Conservation (phyloP, 2,113 vertebrate genomes). For the Upupa epops region DNA sequence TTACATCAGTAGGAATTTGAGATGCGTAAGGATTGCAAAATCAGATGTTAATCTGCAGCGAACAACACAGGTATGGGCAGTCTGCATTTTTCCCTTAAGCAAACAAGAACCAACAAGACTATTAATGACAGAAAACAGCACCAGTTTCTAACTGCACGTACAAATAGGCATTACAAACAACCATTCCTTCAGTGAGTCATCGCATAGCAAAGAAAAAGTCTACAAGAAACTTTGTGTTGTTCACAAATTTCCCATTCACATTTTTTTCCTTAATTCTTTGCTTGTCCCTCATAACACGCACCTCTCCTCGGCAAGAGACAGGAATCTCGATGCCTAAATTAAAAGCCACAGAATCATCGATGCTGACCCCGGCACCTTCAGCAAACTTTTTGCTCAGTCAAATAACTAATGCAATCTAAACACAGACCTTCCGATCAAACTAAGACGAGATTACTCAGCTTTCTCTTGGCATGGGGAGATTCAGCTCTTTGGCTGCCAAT, state of each 20-base stretch:
- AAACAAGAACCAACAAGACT: constrained; percentile 69
- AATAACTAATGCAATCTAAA: neutral
- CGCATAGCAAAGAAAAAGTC: neutral
- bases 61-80: constrained; percentile 45
- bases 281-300: neutral
- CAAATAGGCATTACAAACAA: constrained; percentile 45
- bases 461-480: neutral
- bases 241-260: constrained; percentile 2
- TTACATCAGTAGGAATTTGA: neutral
- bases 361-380: neutral
- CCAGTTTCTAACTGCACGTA: constrained; percentile 51
- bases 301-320: accelerated
- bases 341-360: neutral
- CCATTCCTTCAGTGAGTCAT: constrained; percentile 15
- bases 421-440: neutral
- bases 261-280: neutral
- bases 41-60: constrained; percentile 53
- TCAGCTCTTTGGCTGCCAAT: neutral
- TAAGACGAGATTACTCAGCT: neutral
- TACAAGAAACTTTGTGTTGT: constrained; percentile 9
- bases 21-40: constrained; percentile 43
- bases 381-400: neutral
- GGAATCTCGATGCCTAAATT: neutral
- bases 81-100: constrained; percentile 65
- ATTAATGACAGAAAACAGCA: constrained; percentile 53